Evolutionary conservation across 30 jellyfish, hydroid and myxozoan species (phyloP).

Genomic region (Aurelia sp.): DNA sequence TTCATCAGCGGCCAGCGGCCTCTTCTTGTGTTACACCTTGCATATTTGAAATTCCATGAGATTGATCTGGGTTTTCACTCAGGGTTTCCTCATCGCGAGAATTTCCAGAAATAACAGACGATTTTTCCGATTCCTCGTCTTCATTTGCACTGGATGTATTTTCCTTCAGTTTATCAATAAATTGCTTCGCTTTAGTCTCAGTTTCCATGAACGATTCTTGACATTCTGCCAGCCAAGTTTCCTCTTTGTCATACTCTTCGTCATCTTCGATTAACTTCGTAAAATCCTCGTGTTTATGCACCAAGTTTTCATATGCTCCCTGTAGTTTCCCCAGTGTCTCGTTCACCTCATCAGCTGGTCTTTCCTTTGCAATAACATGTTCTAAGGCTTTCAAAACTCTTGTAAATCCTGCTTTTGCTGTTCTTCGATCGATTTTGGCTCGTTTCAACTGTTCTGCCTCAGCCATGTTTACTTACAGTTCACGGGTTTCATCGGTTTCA

Average conservation of each 20-base stretch:
- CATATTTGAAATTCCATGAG: conserved; percentile 59
- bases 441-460: conserved; percentile 44
- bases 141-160: conserved; percentile 30
- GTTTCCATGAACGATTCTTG: conserved; percentile 34
- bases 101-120: conserved; percentile 22
- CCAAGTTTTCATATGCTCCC: conserved; percentile 61
- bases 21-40: conserved; percentile 28
- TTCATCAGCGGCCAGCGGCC: conserved; percentile 30
- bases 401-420: conserved; percentile 61
- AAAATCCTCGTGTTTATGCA: conserved; percentile 64
- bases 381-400: conserved; percentile 38
- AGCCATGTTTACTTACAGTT: too few species aligned
- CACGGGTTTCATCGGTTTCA: too few species aligned
- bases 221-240: conserved; percentile 61
- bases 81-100: conserved; percentile 35
- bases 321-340: too few species aligned
- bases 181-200: conserved; percentile 73
- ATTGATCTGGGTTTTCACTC: conserved; percentile 29
- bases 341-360: conserved; percentile 62
- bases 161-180: conserved; percentile 37
- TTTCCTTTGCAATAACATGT: conserved; percentile 37
- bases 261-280: conserved; percentile 52
- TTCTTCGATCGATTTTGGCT: conserved; percentile 47
- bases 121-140: conserved; percentile 8
- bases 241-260: conserved; percentile 57